Base-by-base conservation (phyloP, 2,113 vertebrate species). In the Cacatua alba region DNA sequence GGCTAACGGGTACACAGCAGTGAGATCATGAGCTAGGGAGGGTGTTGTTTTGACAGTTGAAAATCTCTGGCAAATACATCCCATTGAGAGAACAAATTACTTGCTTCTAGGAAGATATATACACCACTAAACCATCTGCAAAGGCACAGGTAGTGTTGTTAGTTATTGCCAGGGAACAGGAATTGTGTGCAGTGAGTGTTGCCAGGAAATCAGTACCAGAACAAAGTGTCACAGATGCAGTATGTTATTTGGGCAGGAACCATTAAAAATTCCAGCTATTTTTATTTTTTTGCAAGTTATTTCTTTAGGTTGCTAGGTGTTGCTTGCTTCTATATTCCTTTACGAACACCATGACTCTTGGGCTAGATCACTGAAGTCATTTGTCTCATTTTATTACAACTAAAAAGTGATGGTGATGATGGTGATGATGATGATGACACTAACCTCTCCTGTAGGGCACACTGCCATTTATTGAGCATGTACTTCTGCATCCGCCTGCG, bases 11-110 rank as follows among this genome's bases (percentile, higher is more conserved):
- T 82, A 86, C 83, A 84, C 0, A 43, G 41, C 0, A 4, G 13
- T 84, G 96, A 96, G 92, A 46, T 91, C 92, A 92, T 46, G 62
- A 92, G 49, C 26, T 49, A 65, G 78, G 78, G 78, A 94, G 39
- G 80, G 37, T 52, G n/a, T 39, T 95, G 86, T 94, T 95, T 96
- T 90, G 92, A 93, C 94, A 94, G 69, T 87, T 57, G 65, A 91
- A 95, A 92, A 89, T 91, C 86, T 85, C 92, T 96, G 86, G 86
- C 88, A 94, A 93, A 79, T 76, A 76, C 17, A 76, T 46, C 28
- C 65, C 64, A 76, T 20, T 10, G 25, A 71, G 72, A 86, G 95
- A 95, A 92, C 76, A 96, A 84, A 96, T 91, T 37, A 65, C 48
- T 78, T 81, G 28, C 57, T 59, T 84, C 77, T 82, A 82, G 72